phyloP scores from a whole-genome alignment of 1,140 invertebrate species.

The Drosophila repleta region DNA sequence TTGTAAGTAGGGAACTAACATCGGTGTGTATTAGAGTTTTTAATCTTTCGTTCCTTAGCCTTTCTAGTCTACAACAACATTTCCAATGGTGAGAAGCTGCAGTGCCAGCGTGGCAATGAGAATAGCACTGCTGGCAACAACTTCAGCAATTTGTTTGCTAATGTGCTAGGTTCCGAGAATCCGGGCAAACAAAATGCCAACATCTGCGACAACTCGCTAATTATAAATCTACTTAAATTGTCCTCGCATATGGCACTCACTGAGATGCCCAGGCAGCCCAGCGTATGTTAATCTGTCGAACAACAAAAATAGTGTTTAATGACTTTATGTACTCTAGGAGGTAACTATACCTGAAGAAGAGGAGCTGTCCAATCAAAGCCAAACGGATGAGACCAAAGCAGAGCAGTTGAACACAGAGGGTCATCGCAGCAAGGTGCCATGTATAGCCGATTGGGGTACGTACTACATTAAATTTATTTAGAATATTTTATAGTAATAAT shows the following conservation, averaged over 20 bases:
- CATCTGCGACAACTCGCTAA: slow-evolving; percentile 88
- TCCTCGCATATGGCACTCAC: slow-evolving; percentile 88
- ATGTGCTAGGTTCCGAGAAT: slow-evolving; percentile 87
- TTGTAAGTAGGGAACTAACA: slow-evolving; percentile 82
- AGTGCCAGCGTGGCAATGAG: slow-evolving; percentile 85
- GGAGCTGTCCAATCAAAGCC: slow-evolving; percentile 84
- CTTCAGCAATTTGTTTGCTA: slow-evolving; percentile 88
- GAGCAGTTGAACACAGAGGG: slow-evolving; percentile 87
- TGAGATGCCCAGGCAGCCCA: slow-evolving; percentile 85
- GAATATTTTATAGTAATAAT: background rate
- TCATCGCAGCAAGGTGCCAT: slow-evolving; percentile 85
- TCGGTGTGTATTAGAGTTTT: background rate
- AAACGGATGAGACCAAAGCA: slow-evolving; percentile 92
- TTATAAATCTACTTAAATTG: slow-evolving; percentile 89
- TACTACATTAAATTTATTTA: background rate
- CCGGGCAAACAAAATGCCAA: slow-evolving; percentile 84
- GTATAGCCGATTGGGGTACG: slow-evolving; percentile 88
- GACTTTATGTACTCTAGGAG: slow-evolving; percentile 47
- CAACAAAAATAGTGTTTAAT: background rate
- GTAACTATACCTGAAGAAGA: slow-evolving; percentile 79
- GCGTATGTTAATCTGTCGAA: slow-evolving; percentile 39
- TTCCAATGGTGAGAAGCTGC: slow-evolving; percentile 86
- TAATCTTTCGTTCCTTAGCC: slow-evolving; percentile 67
- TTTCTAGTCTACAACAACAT: slow-evolving; percentile 87
- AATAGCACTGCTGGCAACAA: slow-evolving; percentile 81